Conservation (phyloP, 2,797 vertebrate species). For the Falco concolor region DNA sequence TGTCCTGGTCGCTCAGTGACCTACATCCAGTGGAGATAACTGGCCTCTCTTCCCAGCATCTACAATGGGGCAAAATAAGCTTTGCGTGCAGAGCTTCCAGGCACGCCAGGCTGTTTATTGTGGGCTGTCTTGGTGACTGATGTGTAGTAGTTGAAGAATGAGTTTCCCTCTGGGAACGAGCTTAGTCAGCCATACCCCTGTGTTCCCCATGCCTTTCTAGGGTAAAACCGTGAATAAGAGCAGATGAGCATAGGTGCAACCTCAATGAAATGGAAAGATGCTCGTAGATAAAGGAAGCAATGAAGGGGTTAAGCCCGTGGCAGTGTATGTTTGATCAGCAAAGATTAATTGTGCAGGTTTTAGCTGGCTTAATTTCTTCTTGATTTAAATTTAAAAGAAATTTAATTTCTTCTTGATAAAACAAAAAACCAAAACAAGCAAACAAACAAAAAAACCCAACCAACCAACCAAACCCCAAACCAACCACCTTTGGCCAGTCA, state of each 20-base stretch:
- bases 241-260: not conserved
- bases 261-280: not conserved
- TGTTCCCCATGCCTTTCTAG: not conserved
- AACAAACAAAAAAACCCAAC: no score
- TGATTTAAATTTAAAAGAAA: not conserved
- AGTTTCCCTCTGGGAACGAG: not conserved
- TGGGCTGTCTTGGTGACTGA: not conserved
- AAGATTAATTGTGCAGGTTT: not conserved
- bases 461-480: not conserved
- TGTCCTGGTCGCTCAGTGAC: not conserved
- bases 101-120: no score
- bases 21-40: no score
- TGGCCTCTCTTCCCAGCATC: not conserved
- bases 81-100: not conserved
- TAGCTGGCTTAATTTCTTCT: not conserved
- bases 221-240: not conserved
- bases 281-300: not conserved
- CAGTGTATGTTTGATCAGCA: not conserved
- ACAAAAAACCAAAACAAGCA: no score
- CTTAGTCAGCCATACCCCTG: no score
- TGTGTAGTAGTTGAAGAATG: not conserved
- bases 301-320: not conserved
- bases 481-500: not conserved
- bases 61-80: not conserved
- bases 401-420: not conserved